Percentiles rank a stretch among this genome's conserved stretches.
Evolutionary conservation across 2,113 vertebrate genomes (phyloP).

Genomic region (Eolophus roseicapilla): DNA sequence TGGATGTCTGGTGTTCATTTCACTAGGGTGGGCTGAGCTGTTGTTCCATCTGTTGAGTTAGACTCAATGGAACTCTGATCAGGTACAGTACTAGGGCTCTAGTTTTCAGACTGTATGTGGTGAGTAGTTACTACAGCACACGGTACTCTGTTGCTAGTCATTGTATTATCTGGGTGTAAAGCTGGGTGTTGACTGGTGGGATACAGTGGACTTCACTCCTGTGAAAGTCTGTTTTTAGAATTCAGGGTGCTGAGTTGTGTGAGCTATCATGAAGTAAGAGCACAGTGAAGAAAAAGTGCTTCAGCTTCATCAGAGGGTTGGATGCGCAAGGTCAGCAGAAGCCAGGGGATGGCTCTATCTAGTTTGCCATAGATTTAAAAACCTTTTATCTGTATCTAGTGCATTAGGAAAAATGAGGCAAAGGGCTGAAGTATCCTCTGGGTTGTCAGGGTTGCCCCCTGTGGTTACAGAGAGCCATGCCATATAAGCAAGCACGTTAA

Average conservation of each 20-base stretch:
- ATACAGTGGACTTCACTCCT: neutral
- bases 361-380: neutral
- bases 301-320: neutral
- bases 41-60: neutral
- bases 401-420: neutral
- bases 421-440: neutral
- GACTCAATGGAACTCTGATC: neutral
- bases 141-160: neutral
- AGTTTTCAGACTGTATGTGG: neutral
- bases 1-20: neutral
- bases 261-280: neutral
- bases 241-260: neutral
- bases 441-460: neutral
- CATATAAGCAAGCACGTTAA: neutral
- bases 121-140: neutral
- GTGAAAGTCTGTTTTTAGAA: neutral
- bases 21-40: neutral
- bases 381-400: neutral
- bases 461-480: neutral
- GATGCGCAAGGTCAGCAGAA: neutral
- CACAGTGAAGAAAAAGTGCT: neutral
- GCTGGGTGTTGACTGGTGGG: neutral
- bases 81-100: neutral
- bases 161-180: neutral
- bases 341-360: neutral